Base-by-base conservation (phyloP, 1,140 invertebrate genomes). In the Dryas iulia region DNA sequence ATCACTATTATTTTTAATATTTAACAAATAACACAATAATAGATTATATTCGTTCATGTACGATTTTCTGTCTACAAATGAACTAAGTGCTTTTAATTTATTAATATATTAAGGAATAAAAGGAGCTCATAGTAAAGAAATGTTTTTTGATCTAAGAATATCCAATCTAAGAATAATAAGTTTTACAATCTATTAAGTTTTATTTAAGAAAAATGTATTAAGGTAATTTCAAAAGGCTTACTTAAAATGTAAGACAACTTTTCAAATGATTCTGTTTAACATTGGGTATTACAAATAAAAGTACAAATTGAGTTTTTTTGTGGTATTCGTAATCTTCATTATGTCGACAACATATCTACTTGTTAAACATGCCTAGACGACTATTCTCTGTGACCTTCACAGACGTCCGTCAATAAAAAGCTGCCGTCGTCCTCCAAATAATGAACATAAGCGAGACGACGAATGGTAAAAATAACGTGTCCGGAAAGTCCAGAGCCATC, bases 401-500 rank as follows among this genome's bases (percentile, higher is more conserved):
- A 72, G 47, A 73, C 69, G 84, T 82, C 79, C 80, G 78, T 81
- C 81, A 72, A 78, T 75, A 82, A 87, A 83, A 83, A 83, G 78
- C 73, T 78, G 77, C 76, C 73, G 67, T 78, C 77, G 77, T 83
- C 80, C 79, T 81, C 81, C 76, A 58, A 67, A 66, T 61, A 69
- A 62, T 66, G 62, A 69, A 61, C 69, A 59, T 66, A 59, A 63
- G 30, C 69, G 68, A 77, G 66, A 79, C 75, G 78, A 84, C 76
- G 79, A 78, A 77, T 69, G 57, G 63, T 73, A 78, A 78, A 78
- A 78, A 78, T 71, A 77, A 67, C 69, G 56, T 56, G 79, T 81
- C 83, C 87, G 87, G 87, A 87, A 86, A 90, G 86, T 85, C 87
- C 86, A 83, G 79, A 84, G 79, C 63, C 84, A 84, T 89, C 85